Evolutionary conservation across 2,888 invertebrate genomes (phyloP), one percentile per base, ranked within the genome.

Genomic region (Drosophila maculinotata): DNA sequence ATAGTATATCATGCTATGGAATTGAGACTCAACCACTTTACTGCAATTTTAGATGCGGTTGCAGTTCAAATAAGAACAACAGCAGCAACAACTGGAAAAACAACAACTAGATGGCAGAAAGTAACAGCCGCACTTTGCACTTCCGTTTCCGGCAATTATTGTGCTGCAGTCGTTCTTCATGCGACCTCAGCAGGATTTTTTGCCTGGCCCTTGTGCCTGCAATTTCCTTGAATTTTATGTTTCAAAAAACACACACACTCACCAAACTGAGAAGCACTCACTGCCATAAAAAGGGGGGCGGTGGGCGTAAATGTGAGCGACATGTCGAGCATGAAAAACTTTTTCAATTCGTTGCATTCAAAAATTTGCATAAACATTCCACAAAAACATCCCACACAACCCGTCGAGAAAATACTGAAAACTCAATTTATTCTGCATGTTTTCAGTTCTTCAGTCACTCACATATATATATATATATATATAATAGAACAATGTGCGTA

Each of bases 111-210:
- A 35, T 48, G 31, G 51, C 15, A 36, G 44, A 65, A 67, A 75
- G 72, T 62, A 73, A 67, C 77, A 70, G 81, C 81, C 83, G 77
- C 84, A 85, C 86, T 82, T 87, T 75, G 79, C 85, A 82, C 81
- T 87, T 82, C 81, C 81, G 81, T 87, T 87, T 82, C 87, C 81
- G 85, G 87, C 81, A 82, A 82, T 82, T 82, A 82, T 81, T 72
- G 54, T 69, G 56, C 53, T 67, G 57, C 45, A 59, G 54, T 41
- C 56, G 68, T 51, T 49, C 60, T 66, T 39, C 39, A 44, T 33
- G 75, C 69, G 54, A 53, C 41, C 76, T 48, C 51, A 36, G 48
- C 66, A 54, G 64, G 33, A 71, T 69, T 82, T 68, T 60, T 15
- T 9, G 3, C 28, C 7, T 30, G 57, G 56, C 41, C 48, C 38